Percentiles rank a stretch among this genome's conserved stretches.
phyloP scores from a whole-genome alignment of 1,140 invertebrate genomes.

The Trinorchestia longiramus region DNA sequence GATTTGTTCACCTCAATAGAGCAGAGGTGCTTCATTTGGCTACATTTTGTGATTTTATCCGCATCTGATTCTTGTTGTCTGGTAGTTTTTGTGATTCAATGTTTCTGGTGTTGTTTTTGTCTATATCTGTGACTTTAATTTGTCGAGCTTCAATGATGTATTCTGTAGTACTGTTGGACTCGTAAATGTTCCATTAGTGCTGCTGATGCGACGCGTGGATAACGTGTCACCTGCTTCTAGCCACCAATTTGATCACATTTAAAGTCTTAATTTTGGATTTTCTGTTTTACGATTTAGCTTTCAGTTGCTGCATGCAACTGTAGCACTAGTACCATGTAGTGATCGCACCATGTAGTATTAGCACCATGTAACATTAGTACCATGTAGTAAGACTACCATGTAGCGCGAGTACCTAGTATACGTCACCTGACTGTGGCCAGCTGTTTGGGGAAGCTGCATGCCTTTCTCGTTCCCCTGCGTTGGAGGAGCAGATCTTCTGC shows the following conservation, averaged over 20 bases:
- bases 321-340: too few relatives aligned
- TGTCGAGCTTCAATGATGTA: neutral
- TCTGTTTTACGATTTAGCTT: neutral
- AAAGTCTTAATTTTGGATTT: neutral
- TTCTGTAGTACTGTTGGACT: neutral
- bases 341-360: too few relatives aligned
- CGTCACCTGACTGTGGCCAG: neutral
- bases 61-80: neutral
- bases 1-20: neutral
- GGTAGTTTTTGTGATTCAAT: neutral
- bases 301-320: neutral
- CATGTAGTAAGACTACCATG: too few relatives aligned
- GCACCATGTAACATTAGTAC: too few relatives aligned
- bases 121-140: neutral
- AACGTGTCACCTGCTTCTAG: neutral
- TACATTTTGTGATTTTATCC: neutral
- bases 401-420: neutral
- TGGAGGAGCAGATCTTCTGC: conserved; percentile 80
- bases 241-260: neutral
- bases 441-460: neutral
- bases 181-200: neutral
- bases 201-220: neutral
- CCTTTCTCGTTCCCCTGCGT: conserved; percentile 69
- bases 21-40: neutral
- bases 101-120: neutral